Evolutionary conservation across 2,113 vertebrate genomes (phyloP).

Genomic region (Campylomormyrus tamandua): DNA sequence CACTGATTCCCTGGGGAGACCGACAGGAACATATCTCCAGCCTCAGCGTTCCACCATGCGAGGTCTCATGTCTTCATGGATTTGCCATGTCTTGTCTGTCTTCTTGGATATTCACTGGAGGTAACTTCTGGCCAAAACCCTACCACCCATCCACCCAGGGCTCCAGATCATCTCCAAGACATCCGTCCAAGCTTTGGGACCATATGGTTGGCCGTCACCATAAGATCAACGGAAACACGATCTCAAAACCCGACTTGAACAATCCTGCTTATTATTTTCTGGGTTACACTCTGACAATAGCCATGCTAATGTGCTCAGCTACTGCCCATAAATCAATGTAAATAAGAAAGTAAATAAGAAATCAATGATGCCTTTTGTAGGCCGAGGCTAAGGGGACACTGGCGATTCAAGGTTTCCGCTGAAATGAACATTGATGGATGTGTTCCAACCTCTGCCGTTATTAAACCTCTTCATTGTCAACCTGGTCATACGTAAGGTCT

Average conservation of each 20-base stretch:
- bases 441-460: neutral
- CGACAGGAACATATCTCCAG: conserved; percentile 32
- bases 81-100: neutral
- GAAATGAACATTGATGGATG: neutral
- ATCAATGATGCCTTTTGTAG: neutral
- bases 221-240: neutral
- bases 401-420: neutral
- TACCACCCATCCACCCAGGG: neutral
- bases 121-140: neutral
- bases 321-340: neutral
- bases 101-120: neutral
- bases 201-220: neutral
- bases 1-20: neutral
- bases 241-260: neutral
- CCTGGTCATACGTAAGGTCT: neutral
- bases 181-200: neutral
- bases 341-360: neutral
- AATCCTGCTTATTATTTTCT: neutral
- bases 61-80: conserved; percentile 22
- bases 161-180: neutral
- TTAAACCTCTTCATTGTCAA: neutral
- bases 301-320: neutral
- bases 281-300: neutral
- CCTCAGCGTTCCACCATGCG: conserved; percentile 18
- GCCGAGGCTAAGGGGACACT: neutral